Evolutionary conservation across 2,888 invertebrate genomes (phyloP).

Genomic region (Lasioglossum lativentre): DNA sequence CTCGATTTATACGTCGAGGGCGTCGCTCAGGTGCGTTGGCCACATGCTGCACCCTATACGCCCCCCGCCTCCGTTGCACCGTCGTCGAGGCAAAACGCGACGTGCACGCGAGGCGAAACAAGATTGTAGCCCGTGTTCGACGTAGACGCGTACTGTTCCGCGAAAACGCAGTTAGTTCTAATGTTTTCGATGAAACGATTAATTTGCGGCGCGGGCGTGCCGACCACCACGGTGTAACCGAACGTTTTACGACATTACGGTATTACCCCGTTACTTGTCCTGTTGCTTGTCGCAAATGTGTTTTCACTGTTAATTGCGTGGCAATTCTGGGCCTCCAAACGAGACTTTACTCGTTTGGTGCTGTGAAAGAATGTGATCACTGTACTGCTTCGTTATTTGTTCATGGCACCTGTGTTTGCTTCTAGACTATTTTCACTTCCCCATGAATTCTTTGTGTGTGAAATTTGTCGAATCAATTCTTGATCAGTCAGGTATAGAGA

Average conservation of each 20-base stretch:
- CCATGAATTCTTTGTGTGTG: background rate
- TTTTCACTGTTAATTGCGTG: background rate
- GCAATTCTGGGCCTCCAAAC: background rate
- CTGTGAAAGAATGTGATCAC: background rate
- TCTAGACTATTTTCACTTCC: background rate
- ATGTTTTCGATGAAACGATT: slow-evolving; percentile 47
- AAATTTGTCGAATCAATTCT: background rate
- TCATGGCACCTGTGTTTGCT: background rate
- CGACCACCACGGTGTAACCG: background rate
- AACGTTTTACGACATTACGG: slow-evolving; percentile 3
- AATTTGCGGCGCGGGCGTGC: slow-evolving; percentile 3
- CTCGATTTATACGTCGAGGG: slow-evolving; percentile 54
- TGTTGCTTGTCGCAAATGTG: no score
- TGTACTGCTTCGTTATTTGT: background rate
- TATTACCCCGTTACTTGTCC: background rate
- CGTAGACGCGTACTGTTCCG: slow-evolving; percentile 52
- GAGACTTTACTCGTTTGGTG: background rate
- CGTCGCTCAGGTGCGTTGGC: slow-evolving; percentile 41
- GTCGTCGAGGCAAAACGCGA: slow-evolving; percentile 62
- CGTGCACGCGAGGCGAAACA: slow-evolving; percentile 60
- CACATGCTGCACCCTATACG: slow-evolving; percentile 31
- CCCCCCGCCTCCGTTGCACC: background rate
- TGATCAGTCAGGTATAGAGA: background rate
- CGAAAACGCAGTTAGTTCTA: slow-evolving; percentile 39
- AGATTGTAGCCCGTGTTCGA: slow-evolving; percentile 45